phyloP scores from a whole-genome alignment of 2,797 vertebrate genomes.

The Cossypha niveicapilla region DNA sequence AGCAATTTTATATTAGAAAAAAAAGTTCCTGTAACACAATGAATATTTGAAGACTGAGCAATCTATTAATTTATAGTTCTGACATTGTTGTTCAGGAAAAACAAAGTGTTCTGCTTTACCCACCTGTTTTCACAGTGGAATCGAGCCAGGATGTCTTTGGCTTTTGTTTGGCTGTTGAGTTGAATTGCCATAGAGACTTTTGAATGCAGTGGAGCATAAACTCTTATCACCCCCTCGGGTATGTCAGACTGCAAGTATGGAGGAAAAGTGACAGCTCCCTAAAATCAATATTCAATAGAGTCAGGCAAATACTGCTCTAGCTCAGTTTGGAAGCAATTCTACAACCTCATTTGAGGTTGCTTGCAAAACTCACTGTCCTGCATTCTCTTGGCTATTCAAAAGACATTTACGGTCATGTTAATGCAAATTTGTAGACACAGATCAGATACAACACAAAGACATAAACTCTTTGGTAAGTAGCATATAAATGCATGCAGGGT shows the following conservation, averaged over 20 bases:
- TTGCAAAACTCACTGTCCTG: not conserved
- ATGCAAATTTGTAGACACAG: not conserved
- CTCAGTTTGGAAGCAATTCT: not conserved
- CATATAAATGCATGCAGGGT: not conserved
- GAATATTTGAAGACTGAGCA: not conserved
- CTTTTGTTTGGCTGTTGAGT: constrained; percentile 85
- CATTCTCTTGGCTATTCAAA: not conserved
- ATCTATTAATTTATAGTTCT: not conserved
- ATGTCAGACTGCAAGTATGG: constrained; percentile 81
- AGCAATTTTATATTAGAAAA: not conserved
- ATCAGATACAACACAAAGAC: not conserved
- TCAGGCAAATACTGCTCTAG: not conserved
- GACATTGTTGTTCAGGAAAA: not conserved
- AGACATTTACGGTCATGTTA: not conserved
- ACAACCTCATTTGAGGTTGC: not conserved
- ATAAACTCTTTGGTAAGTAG: not conserved
- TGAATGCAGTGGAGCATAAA: constrained; percentile 88
- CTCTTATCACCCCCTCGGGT: constrained; percentile 89
- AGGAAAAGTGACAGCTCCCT: constrained; percentile 45
- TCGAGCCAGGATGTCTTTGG: constrained; percentile 85
- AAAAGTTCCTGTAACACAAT: not conserved
- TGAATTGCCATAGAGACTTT: constrained; percentile 97
- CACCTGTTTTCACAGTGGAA: constrained; percentile 88
- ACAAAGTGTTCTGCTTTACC: constrained; percentile 45
- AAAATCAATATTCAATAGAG: not conserved